Conservation (phyloP, 2,888 invertebrate genomes). For the Alloscopus bannaensis region DNA sequence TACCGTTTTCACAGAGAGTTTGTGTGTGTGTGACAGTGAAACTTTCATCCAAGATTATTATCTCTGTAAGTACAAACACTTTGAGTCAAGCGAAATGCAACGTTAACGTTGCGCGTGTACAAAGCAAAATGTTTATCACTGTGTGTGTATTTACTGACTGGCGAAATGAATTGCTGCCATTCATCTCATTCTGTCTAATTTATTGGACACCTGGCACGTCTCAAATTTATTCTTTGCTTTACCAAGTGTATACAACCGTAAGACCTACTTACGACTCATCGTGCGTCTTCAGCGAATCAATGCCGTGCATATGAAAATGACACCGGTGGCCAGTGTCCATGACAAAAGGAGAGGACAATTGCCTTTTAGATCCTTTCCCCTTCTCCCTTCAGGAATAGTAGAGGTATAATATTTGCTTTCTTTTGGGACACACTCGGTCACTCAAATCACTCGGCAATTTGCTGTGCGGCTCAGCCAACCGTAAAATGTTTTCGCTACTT, state of each 20-base stretch:
- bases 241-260: slow-evolving; percentile 29
- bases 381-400: no score
- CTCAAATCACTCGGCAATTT: slow-evolving; percentile 33
- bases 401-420: slow-evolving; percentile 38
- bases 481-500: slow-evolving; percentile 33
- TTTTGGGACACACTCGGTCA: no score
- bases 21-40: neutral
- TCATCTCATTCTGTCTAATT: slow-evolving; percentile 35
- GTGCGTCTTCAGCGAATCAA: slow-evolving; percentile 1
- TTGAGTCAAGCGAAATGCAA: neutral
- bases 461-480: slow-evolving; percentile 38
- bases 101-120: slow-evolving; percentile 6
- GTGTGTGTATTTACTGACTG: neutral
- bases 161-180: slow-evolving; percentile 27
- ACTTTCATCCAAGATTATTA: slow-evolving; percentile 21
- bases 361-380: no score
- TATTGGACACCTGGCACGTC: slow-evolving; percentile 38
- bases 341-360: slow-evolving; percentile 37
- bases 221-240: slow-evolving; percentile 25
- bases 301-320: slow-evolving; percentile 44
- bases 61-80: neutral
- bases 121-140: neutral
- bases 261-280: slow-evolving; percentile 42
- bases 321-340: slow-evolving; percentile 50
- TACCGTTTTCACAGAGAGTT: no score